Evolutionary conservation across 2,888 invertebrate species (phyloP).

Genomic region (Morinoia aosen): DNA sequence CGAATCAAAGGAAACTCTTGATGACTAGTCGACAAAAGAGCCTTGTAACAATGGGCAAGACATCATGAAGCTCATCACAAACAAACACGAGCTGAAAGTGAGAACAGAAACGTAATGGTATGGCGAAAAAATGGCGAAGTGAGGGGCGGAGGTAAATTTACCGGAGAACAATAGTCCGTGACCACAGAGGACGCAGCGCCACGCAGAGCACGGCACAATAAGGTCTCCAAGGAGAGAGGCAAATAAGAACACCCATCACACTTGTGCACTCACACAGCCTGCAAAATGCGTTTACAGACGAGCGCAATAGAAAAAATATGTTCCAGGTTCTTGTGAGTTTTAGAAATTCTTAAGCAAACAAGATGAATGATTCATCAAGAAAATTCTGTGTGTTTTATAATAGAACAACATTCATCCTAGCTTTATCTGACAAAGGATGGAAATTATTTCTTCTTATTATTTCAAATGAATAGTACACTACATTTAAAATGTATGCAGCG

Average conservation of each 20-base stretch:
- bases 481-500: neutral
- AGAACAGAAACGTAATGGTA: neutral
- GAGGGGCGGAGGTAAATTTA: constrained; percentile 36
- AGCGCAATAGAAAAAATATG: neutral
- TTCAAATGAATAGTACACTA: neutral
- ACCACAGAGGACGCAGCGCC: neutral
- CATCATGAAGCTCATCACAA: constrained; percentile 7
- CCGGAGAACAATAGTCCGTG: constrained; percentile 26
- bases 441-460: neutral
- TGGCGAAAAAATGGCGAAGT: neutral
- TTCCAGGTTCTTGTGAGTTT: neutral
- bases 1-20: neutral
- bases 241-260: neutral
- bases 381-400: neutral
- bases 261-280: neutral
- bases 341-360: neutral
- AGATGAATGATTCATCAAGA: neutral
- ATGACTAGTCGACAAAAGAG: neutral
- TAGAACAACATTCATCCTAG: neutral
- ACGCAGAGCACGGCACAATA: neutral
- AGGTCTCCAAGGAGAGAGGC: neutral
- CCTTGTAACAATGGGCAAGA: neutral
- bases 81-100: constrained; percentile 15
- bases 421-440: neutral
- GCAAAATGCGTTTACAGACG: neutral